A percentile compares a stretch with the other conserved stretches of the same genome.
Conservation (phyloP, 2,113 vertebrate genomes). For the Solea senegalensis region DNA sequence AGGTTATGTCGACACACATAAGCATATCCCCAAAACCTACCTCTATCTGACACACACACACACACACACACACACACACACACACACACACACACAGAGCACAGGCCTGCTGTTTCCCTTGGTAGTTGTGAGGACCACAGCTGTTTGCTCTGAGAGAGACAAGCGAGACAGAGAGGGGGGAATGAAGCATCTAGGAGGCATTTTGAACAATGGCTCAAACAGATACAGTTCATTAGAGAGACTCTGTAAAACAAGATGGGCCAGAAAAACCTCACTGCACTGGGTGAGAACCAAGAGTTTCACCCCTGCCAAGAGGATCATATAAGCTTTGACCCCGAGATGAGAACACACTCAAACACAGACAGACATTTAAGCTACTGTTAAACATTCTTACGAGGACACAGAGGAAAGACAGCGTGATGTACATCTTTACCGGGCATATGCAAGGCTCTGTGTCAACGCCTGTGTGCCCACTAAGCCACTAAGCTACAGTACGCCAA, state of each 20-base stretch:
- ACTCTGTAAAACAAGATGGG: constrained; percentile 87
- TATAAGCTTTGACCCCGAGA: constrained; percentile 20
- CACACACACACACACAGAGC: neutral
- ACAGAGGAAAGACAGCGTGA: neutral
- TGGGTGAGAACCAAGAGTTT: constrained; percentile 73
- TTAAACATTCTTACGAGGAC: neutral
- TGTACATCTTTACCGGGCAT: neutral
- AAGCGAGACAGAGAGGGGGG: constrained; percentile 59
- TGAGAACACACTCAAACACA: neutral
- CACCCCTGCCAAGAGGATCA: constrained; percentile 17
- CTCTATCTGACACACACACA: constrained; percentile 15
- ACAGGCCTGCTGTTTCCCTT: constrained; percentile 12
- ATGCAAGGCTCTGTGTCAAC: neutral
- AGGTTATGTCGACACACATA: constrained; percentile 44
- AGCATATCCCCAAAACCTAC: constrained; percentile 43
- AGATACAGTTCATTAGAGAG: constrained; percentile 89
- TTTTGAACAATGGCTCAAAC: constrained; percentile 82
- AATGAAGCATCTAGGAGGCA: constrained; percentile 43
- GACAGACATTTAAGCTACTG: neutral
- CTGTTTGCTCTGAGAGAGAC: constrained; percentile 81
- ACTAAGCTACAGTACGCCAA: neutral
- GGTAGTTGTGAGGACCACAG: constrained; percentile 49
- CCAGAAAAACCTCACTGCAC: constrained; percentile 84
- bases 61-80: constrained; percentile 24
- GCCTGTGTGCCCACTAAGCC: neutral